Evolutionary conservation across 2,797 vertebrate genomes (phyloP), one percentile per base, ranked within the genome.

Genomic region (Somateria mollissima): DNA sequence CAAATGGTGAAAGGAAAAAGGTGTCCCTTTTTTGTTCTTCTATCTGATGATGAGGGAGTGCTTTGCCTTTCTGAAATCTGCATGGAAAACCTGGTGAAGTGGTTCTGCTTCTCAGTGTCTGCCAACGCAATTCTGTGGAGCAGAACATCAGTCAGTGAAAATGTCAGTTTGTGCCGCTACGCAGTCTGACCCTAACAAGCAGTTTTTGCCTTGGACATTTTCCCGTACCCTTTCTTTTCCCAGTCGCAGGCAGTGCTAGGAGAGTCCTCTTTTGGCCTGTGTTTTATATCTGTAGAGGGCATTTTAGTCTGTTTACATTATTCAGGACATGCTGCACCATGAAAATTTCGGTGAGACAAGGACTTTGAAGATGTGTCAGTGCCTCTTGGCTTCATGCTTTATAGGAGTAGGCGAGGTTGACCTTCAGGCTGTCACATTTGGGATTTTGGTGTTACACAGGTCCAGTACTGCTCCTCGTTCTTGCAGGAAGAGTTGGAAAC

Each of bases 11-110:
- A 86, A 41, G 28, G 36, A 45, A 79, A 90, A 89, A 58, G n/a
- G 62, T 30, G 20, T 89, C 75, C 43, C 78, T 87, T 69, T 79
- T 86, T n/a, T 60, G 77, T 67, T 60, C n/a, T 70, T 94, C 60
- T 65, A 91, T 49, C 45, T 92, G 73, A 14, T 25, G 21, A 60
- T 84, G 67, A 92, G 54, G 76, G 41, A 61, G 71, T 32, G 69
- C 11, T 13, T 39, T 75, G 11, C 53, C 79, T 58, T 90, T 94
- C 39, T 39, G 61, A 61, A 69, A 43, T 47, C 56, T 32, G 2
- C 47, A 2, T 47, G 39, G 34, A 62, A 79, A 69, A 70, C 1
- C n/a, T 19, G 32, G 22, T 37, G 72, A 64, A 69, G 36, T n/a
- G 62, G 28, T 66, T 72, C 70, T 78, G 9, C 45, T 73, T 71